Percentiles rank a stretch among this genome's conserved stretches.
Conservation (phyloP, 2,113 vertebrate genomes). For the Orycteropus afer region DNA sequence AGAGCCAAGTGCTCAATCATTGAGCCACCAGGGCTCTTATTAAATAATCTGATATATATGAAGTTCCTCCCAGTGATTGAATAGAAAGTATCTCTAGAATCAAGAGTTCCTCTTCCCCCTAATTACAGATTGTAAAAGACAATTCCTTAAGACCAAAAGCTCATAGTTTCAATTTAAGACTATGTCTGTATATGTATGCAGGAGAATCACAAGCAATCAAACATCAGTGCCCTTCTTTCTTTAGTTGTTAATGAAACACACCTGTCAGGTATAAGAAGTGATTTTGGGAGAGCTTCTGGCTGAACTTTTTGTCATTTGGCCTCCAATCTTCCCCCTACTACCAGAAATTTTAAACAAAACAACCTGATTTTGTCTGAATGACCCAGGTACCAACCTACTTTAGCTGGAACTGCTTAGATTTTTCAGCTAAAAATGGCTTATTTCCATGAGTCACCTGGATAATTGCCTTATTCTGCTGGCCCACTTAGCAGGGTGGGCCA, state of each 20-base stretch:
- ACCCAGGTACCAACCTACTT: slow-evolving; percentile 79
- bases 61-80: background rate
- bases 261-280: background rate
- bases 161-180: slow-evolving; percentile 11
- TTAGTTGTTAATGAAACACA: background rate
- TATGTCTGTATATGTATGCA: background rate
- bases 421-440: slow-evolving; percentile 78
- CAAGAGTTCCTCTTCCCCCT: background rate
- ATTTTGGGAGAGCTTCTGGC: background rate
- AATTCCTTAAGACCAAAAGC: background rate
- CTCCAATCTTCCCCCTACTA: background rate
- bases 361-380: slow-evolving; percentile 64
- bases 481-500: slow-evolving; percentile 59
- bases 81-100: background rate
- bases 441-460: slow-evolving; percentile 78
- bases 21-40: background rate
- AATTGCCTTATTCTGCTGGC: slow-evolving; percentile 62
- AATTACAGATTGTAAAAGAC: background rate
- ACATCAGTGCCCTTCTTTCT: background rate
- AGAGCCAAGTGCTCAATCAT: background rate
- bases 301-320: background rate
- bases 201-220: background rate
- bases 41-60: background rate
- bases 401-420: slow-evolving; percentile 69
- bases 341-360: slow-evolving; percentile 58